These are phyloP conservation scores for Patiria miniata DNA, from an alignment of 35 echinoderm and acorn worm genomes.

Conservation along the genomic window DNA sequence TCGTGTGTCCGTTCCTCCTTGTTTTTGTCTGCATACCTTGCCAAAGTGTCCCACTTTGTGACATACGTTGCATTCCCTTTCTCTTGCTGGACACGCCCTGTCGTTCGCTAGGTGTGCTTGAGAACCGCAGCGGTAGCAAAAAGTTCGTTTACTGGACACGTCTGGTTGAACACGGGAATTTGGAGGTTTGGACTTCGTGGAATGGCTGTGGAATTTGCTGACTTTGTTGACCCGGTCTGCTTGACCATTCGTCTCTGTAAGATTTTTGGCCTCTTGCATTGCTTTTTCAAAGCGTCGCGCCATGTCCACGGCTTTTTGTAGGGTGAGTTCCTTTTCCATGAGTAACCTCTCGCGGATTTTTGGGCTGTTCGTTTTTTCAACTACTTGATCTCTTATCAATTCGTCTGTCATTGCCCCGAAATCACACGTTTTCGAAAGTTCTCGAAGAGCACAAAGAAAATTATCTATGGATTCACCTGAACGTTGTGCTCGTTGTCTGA, in stretches of 20 bases:
- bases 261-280: not conserved
- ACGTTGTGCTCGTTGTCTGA: slow-evolving; percentile 35
- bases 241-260: not conserved
- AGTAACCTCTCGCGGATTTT: slow-evolving; percentile 37
- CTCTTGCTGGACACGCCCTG: slow-evolving; percentile 9
- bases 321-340: slow-evolving; percentile 8
- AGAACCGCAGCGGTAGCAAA: slow-evolving; percentile 30
- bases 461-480: slow-evolving; percentile 5
- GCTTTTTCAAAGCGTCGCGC: not conserved
- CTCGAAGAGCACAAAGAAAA: slow-evolving; percentile 25
- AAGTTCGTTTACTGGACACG: not conserved
- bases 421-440: slow-evolving; percentile 39
- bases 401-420: slow-evolving; percentile 26
- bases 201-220: not conserved
- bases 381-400: slow-evolving; percentile 29
- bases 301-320: not conserved
- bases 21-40: not conserved
- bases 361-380: slow-evolving; percentile 29
- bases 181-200: too few relatives aligned
- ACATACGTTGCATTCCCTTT: slow-evolving; percentile 13
- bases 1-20: not conserved
- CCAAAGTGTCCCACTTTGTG: slow-evolving; percentile 38
- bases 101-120: slow-evolving; percentile 38
- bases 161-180: not conserved
- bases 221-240: not conserved